These are phyloP conservation scores for Trachops cirrhosus DNA, from an alignment of 2,797 vertebrate species.

Conservation along the genomic window DNA sequence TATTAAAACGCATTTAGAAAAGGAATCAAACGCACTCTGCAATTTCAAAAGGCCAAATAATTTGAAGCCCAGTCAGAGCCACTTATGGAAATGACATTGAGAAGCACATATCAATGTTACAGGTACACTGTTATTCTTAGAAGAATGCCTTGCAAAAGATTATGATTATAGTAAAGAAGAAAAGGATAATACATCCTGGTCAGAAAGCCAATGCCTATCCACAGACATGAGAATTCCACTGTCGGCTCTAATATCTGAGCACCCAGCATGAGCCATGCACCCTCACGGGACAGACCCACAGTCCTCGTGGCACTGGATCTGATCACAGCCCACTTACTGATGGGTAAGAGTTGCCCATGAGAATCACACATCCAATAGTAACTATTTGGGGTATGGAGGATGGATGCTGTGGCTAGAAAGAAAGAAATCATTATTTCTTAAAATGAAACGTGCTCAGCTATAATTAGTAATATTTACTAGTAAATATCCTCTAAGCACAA, in stretches of 20 bases:
- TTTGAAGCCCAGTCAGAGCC: not conserved
- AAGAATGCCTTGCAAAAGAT: not conserved
- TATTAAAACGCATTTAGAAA: conserved; percentile 3
- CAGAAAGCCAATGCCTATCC: not conserved
- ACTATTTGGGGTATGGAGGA: not conserved
- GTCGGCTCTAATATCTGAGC: not conserved
- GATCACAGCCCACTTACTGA: not conserved
- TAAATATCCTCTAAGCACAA: not conserved
- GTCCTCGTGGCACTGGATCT: not conserved
- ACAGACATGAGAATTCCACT: not conserved
- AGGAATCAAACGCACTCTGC: not conserved
- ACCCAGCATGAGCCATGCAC: not conserved
- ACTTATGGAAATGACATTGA: not conserved
- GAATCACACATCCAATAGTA: not conserved
- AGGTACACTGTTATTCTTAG: not conserved
- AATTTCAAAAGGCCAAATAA: conserved; percentile 17
- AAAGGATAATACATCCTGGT: not conserved
- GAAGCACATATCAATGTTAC: not conserved
- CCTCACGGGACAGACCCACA: not conserved
- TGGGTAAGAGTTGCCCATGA: not conserved
- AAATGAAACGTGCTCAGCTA: not conserved
- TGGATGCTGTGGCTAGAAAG: not conserved
- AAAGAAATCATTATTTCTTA: not conserved
- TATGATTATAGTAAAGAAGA: not conserved
- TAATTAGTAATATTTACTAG: not conserved